These are phyloP conservation scores for Paracentrotus lividus DNA, from an alignment of 53 echinoderm and acorn worm genomes.

Conservation along the genomic window DNA sequence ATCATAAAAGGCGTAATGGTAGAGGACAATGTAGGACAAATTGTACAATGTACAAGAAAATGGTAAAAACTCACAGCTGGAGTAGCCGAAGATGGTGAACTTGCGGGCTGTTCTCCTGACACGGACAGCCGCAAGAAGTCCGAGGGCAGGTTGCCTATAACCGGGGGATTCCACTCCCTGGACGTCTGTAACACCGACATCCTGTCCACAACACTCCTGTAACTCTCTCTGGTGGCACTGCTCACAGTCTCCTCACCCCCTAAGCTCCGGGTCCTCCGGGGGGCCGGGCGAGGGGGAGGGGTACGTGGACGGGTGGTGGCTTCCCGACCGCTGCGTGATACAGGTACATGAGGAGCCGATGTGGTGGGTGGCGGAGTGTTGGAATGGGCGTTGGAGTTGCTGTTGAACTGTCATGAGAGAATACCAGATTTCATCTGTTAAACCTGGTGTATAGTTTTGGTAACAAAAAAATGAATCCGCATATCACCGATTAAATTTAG, in stretches of 20 bases:
- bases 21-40: too few relatives aligned
- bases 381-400: neutral
- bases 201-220: neutral
- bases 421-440: too few relatives aligned
- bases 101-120: neutral
- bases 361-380: neutral
- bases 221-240: neutral
- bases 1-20: too few relatives aligned
- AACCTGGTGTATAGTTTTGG: too few relatives aligned
- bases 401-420: conserved; percentile 35
- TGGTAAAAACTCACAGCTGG: neutral
- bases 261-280: neutral
- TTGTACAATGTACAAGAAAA: neutral
- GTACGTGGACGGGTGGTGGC: neutral
- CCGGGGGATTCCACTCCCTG: conserved; percentile 86
- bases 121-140: conserved; percentile 83
- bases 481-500: too few relatives aligned
- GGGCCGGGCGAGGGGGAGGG: conserved; percentile 14
- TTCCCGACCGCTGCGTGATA: neutral
- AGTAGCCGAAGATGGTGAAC: neutral
- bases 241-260: neutral
- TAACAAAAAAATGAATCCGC: too few relatives aligned
- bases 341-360: neutral
- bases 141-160: conserved; percentile 87
- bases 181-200: conserved; percentile 8